Percentiles rank a stretch among this genome's conserved stretches.
These are phyloP conservation scores for Pluvianellus socialis DNA, from an alignment of 2,113 vertebrate species.

Conservation along the genomic window DNA sequence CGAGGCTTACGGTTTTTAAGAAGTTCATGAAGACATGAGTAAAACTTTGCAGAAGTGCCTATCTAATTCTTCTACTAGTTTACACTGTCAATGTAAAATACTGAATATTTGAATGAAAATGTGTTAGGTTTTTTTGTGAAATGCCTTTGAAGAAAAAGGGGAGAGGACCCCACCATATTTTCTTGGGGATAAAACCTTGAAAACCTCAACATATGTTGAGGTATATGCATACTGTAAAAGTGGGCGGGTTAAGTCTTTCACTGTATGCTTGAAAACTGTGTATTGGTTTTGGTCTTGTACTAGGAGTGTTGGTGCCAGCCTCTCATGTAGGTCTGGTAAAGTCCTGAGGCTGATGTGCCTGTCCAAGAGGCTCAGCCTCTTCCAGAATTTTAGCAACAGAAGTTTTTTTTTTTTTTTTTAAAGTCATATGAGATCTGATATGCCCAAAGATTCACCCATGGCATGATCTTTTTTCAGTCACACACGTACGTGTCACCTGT, in stretches of 20 bases:
- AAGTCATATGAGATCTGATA: background rate
- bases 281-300: background rate
- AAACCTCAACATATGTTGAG: background rate
- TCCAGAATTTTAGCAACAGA: background rate
- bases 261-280: too few species aligned
- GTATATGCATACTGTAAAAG: background rate
- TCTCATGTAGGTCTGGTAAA: fast-evolving
- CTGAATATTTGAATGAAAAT: background rate
- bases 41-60: background rate
- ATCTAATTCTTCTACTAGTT: background rate
- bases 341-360: background rate
- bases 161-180: background rate
- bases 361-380: fast-evolving
- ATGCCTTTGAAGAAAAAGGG: background rate
- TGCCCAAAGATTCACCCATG: background rate
- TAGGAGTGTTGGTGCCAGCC: background rate
- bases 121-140: background rate
- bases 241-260: fast-evolving
- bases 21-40: background rate
- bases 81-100: background rate
- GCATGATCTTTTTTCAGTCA: background rate
- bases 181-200: background rate
- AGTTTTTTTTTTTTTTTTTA: background rate
- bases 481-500: fast-evolving
- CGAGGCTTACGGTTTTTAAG: background rate